Conservation (phyloP, 2,888 invertebrate genomes). For the Bimastos eiseni region DNA sequence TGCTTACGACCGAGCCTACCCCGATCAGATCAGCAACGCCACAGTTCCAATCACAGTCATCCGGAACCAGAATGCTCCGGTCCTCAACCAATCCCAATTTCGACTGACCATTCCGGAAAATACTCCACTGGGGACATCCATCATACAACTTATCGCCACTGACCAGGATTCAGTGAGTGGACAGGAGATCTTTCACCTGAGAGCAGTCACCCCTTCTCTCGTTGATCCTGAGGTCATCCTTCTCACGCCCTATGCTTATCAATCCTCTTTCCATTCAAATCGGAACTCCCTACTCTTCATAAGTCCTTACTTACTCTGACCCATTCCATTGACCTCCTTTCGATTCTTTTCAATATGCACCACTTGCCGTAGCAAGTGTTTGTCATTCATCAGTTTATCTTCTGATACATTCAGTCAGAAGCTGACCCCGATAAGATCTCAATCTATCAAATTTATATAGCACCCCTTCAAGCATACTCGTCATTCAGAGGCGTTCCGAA, state of each 20-base stretch:
- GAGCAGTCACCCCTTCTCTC: not conserved
- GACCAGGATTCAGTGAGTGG: constrained; percentile 44
- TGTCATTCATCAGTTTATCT: not conserved
- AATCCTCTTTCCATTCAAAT: not conserved
- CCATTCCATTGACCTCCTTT: not conserved
- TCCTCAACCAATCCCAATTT: constrained; percentile 48
- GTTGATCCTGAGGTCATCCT: not conserved
- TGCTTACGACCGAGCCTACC: constrained; percentile 44
- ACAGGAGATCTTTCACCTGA: not conserved
- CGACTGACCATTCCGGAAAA: constrained; percentile 47
- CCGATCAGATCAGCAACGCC: constrained; percentile 43
- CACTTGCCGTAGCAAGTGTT: not conserved
- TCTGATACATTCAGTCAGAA: not conserved
- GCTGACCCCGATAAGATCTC: not conserved
- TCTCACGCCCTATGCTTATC: not conserved
- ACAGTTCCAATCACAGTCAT: constrained; percentile 44
- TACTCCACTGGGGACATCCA: constrained; percentile 47
- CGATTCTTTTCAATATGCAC: not conserved
- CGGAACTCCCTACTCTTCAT: not conserved
- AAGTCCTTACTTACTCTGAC: not conserved
- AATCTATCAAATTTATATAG: not conserved
- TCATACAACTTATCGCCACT: constrained; percentile 49
- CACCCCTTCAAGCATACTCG: too few relatives aligned
- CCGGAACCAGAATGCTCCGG: constrained; percentile 50
- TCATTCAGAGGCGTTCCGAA: too few relatives aligned